These are phyloP conservation scores for Oscheius sp. DNA, from an alignment of 2,888 invertebrate genomes.

Conservation along the genomic window DNA sequence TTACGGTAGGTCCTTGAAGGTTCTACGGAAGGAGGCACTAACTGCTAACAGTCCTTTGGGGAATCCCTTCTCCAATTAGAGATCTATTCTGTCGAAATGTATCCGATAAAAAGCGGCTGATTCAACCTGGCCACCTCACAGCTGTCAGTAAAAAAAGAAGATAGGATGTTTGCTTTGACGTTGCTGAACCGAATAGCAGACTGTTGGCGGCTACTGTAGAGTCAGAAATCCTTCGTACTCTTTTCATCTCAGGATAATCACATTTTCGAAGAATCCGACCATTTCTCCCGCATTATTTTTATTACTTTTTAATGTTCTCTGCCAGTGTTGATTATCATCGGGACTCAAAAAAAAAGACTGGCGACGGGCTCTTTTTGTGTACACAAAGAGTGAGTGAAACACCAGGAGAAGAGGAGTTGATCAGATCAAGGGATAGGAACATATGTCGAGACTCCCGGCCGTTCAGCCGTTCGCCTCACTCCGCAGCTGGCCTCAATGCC, in stretches of 20 bases:
- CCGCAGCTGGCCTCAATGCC: slow-evolving; percentile 20
- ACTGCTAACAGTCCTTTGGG: too few relatives aligned
- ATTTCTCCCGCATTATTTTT: too few relatives aligned
- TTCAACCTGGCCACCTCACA: too few relatives aligned
- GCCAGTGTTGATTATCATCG: neutral
- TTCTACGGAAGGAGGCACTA: too few relatives aligned
- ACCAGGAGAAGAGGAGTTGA: neutral
- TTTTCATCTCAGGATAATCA: too few relatives aligned
- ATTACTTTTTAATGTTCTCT: neutral
- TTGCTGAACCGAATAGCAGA: too few relatives aligned
- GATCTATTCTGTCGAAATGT: too few relatives aligned
- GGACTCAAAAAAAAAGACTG: neutral
- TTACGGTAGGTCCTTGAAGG: slow-evolving; percentile 21
- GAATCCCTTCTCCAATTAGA: too few relatives aligned
- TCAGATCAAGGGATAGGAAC: neutral
- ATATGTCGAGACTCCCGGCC: neutral
- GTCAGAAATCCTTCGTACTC: neutral
- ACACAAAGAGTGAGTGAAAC: neutral
- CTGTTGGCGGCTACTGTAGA: neutral
- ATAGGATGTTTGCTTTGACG: too few relatives aligned
- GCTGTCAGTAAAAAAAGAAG: neutral
- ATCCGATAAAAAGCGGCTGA: too few relatives aligned
- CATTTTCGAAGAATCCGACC: too few relatives aligned
- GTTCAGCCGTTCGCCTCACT: neutral
- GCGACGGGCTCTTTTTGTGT: neutral